A percentile compares a stretch with the other conserved stretches of the same genome.
Evolutionary conservation across 2,888 invertebrate genomes (phyloP).

Genomic region (Cheilosia grossa): DNA sequence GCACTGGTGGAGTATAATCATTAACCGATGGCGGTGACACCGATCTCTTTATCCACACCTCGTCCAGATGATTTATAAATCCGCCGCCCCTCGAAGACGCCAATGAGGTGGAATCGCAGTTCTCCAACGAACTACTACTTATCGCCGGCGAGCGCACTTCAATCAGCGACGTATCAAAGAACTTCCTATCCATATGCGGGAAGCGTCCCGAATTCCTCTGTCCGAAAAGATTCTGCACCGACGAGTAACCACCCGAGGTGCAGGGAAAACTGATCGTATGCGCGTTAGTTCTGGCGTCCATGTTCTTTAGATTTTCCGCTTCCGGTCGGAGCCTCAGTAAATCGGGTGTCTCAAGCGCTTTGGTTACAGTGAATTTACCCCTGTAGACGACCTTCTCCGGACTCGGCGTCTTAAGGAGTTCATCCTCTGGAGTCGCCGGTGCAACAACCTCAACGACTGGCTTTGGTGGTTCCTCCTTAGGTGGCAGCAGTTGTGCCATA

Average conservation of each 20-base stretch:
- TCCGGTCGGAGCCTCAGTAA: slow-evolving; percentile 78
- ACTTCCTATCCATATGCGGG: slow-evolving; percentile 90
- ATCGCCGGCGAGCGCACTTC: slow-evolving; percentile 87
- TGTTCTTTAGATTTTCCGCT: slow-evolving; percentile 79
- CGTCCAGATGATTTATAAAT: slow-evolving; percentile 78
- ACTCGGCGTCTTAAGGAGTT: slow-evolving; percentile 77
- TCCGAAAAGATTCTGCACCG: slow-evolving; percentile 86
- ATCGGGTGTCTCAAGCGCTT: slow-evolving; percentile 81
- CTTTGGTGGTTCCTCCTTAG: slow-evolving; percentile 66
- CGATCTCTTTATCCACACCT: slow-evolving; percentile 80
- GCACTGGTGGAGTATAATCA: slow-evolving; percentile 77
- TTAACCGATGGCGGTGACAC: slow-evolving; percentile 71
- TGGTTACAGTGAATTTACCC: slow-evolving; percentile 85
- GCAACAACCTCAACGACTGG: slow-evolving; percentile 3
- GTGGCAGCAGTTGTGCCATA: slow-evolving; percentile 79
- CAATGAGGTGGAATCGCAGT: slow-evolving; percentile 79
- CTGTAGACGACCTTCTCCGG: slow-evolving; percentile 81
- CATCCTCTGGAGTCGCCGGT: slow-evolving; percentile 1
- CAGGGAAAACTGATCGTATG: slow-evolving; percentile 89
- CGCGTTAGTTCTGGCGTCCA: slow-evolving; percentile 82
- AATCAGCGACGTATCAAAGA: slow-evolving; percentile 92
- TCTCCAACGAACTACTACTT: slow-evolving; percentile 80
- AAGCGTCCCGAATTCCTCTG: slow-evolving; percentile 80
- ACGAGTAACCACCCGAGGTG: slow-evolving; percentile 85
- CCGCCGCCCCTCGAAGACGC: slow-evolving; percentile 66